phyloP scores from a whole-genome alignment of 2,113 vertebrate species.

The Periophthalmus modestus region DNA sequence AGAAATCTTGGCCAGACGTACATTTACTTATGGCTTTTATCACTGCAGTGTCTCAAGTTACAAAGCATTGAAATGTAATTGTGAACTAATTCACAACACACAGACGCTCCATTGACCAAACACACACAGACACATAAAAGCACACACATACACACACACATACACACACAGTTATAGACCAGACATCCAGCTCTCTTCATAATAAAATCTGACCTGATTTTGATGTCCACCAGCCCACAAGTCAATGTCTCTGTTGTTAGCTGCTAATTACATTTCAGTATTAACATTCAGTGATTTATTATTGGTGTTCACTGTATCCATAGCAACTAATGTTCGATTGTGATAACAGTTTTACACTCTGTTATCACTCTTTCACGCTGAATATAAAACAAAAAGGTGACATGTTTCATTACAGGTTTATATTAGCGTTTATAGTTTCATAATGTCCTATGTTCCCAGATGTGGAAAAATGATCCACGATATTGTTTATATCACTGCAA shows the following conservation, averaged over 20 bases:
- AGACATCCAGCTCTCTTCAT: conserved; percentile 3
- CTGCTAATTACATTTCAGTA: neutral
- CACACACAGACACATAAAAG: neutral
- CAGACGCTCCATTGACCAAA: neutral
- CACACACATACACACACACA: conserved; percentile 1
- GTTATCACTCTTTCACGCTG: too few species aligned
- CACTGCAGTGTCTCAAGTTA: conserved; percentile 1
- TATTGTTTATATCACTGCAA: too few species aligned
- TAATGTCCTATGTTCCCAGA: too few species aligned
- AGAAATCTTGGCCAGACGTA: neutral
- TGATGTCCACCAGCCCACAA: conserved; percentile 55
- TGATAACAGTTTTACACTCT: too few species aligned
- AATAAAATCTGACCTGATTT: conserved; percentile 46
- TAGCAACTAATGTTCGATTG: neutral
- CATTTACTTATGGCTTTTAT: neutral
- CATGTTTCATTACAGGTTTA: too few species aligned
- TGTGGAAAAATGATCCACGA: too few species aligned
- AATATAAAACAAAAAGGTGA: too few species aligned
- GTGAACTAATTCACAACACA: neutral
- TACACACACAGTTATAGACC: conserved; percentile 5
- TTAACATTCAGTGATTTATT: neutral
- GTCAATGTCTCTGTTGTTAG: conserved; percentile 19
- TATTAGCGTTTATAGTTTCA: too few species aligned
- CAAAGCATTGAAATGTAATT: conserved; percentile 4
- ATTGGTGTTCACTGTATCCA: too few species aligned